Evolutionary conservation across 2,113 vertebrate genomes (phyloP), one percentile per base, ranked within the genome.

Genomic region (Sinocyclocheilus anophthalmus): DNA sequence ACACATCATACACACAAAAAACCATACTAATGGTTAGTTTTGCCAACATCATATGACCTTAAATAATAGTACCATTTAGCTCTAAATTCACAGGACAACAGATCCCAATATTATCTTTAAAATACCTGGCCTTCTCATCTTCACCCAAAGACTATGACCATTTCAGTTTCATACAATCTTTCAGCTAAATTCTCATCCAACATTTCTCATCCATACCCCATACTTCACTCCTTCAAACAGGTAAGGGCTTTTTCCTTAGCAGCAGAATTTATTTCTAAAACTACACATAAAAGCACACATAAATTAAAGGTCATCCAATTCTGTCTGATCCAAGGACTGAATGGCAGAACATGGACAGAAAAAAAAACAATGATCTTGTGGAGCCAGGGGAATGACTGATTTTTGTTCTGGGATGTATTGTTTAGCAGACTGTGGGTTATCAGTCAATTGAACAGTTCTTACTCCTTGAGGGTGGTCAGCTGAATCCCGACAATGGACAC

Each of bases 311-410:
- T 81, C 88, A 63, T 83, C 86, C 50, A 78, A 86, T 85, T 80
- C 83, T 91, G 91, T 89, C 91, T 93, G 91, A 94, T 92, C 92
- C 90, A 81, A 88, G 89, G 87, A 92, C 93, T 92, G 93, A 42
- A 42, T 9, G 39, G 7, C 39, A 42, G 7, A 42, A 42, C 39
- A 42, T 42, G 7, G 7, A 42, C 39, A 42, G 39, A 42, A 42
- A 42, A 37, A n/a, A n/a, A 30, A 30, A 30, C 1, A 30, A 45
- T 45, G 22, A 78, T 75, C 88, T 88, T 83, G 48, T 81, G 83
- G 39, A 86, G 79, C 81, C 79, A 78, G 88, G 86, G 67, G 69
- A 72, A 87, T 88, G 92, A 93, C 91, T 89, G 93, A 30, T 93
- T 92, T 90, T 83, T 87, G 84, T 61, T 81, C 83, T 55, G 55